Conservation (phyloP, 1,140 invertebrate genomes). For the Neodiprion virginianus region DNA sequence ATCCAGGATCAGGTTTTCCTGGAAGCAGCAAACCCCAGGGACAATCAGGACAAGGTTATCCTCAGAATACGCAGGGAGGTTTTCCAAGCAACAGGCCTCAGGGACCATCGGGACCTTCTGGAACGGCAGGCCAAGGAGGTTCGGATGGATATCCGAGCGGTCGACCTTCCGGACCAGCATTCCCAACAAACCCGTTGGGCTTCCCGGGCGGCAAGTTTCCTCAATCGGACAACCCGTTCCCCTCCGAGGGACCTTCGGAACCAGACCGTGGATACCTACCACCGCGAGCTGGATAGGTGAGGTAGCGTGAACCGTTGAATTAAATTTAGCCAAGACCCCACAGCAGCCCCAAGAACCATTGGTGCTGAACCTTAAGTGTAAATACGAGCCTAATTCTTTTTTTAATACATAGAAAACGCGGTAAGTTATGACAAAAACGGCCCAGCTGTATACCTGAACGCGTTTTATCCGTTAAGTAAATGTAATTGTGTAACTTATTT, state of each 20-base stretch:
- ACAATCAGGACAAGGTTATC: conserved; percentile 39
- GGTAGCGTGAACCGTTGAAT: not conserved
- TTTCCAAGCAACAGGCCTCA: conserved; percentile 34
- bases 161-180: conserved; percentile 20
- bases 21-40: conserved; percentile 32
- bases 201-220: conserved; percentile 25
- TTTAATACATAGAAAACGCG: conserved; percentile 36
- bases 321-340: conserved; percentile 21
- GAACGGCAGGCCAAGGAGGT: conserved; percentile 14
- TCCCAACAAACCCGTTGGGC: conserved; percentile 34
- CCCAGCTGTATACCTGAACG: conserved; percentile 18
- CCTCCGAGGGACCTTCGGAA: conserved; percentile 43
- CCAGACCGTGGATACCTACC: conserved; percentile 54
- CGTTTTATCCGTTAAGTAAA: not conserved
- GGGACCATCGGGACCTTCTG: conserved; percentile 27
- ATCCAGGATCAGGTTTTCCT: conserved; percentile 18
- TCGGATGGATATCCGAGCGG: conserved; percentile 21
- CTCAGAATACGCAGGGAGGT: conserved; percentile 25
- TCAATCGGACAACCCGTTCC: conserved; percentile 32
- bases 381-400: conserved; percentile 46
- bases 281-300: conserved; percentile 42
- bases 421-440: not conserved
- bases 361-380: conserved; percentile 45
- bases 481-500: not conserved
- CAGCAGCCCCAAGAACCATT: conserved; percentile 32